A percentile compares a stretch with the other conserved stretches of the same genome.
phyloP scores from a whole-genome alignment of 2,113 vertebrate species.

The Mesitornis unicolor region DNA sequence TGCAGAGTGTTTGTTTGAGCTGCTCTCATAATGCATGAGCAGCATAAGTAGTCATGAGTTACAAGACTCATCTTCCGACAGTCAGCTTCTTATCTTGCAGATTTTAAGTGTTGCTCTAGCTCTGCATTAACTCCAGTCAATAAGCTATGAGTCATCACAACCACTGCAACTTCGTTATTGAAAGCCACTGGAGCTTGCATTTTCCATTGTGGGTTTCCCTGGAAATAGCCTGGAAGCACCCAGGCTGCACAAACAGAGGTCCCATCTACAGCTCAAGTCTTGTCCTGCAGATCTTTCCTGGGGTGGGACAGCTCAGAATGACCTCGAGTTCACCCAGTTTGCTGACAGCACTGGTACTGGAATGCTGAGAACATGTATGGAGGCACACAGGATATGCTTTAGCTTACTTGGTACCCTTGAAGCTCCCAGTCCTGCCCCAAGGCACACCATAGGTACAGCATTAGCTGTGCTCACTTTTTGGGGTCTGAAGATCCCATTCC shows the following conservation, averaged over 20 bases:
- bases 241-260: not conserved
- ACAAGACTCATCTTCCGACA: constrained; percentile 56
- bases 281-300: not conserved
- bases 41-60: constrained; percentile 40
- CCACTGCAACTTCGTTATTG: not conserved
- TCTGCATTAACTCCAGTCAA: constrained; percentile 47
- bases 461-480: not conserved
- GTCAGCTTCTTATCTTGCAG: constrained; percentile 50
- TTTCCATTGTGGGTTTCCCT: not conserved
- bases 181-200: not conserved
- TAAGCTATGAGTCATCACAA: constrained; percentile 46
- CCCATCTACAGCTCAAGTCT: not conserved
- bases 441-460: not conserved
- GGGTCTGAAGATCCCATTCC: not conserved
- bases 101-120: constrained; percentile 40
- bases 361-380: not conserved
- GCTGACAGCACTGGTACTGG: not conserved
- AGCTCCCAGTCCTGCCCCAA: not conserved
- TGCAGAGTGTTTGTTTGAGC: constrained; percentile 8
- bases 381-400: not conserved
- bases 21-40: not conserved
- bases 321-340: not conserved
- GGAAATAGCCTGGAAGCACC: not conserved
- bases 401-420: not conserved
- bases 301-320: not conserved